These are phyloP conservation scores for Myrmecophaga tridactyla DNA, from an alignment of 2,113 vertebrate species.

Conservation along the genomic window DNA sequence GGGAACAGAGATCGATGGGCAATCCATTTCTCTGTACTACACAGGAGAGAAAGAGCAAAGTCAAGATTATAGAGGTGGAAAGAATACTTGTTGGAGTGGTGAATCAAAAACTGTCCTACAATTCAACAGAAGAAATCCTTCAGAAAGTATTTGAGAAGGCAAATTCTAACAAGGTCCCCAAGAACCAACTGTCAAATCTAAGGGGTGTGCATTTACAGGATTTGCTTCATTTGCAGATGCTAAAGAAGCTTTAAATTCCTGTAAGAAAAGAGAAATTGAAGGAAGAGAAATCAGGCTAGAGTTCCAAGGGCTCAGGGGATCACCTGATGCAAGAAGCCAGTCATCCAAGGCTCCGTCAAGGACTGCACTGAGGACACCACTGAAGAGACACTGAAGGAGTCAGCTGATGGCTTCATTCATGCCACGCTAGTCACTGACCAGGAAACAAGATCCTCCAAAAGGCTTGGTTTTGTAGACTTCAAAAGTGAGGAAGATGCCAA, in stretches of 20 bases:
- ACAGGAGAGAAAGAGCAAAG: constrained; percentile 91
- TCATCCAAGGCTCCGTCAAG: too few relatives aligned
- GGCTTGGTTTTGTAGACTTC: too few relatives aligned
- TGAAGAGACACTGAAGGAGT: too few relatives aligned
- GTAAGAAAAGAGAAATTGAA: not conserved
- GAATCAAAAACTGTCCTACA: constrained; percentile 86
- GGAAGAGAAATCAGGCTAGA: not conserved
- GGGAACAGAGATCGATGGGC: constrained; percentile 89
- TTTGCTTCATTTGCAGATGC: constrained; percentile 89
- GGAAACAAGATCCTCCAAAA: too few relatives aligned
- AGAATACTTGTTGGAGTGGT: not conserved
- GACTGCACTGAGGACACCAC: too few relatives aligned
- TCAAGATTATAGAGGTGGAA: constrained; percentile 63
- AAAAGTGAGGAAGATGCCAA: constrained; percentile 70
- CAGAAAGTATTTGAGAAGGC: constrained; percentile 92
- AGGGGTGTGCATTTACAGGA: constrained; percentile 92
- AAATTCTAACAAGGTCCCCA: constrained; percentile 87
- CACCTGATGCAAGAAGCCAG: too few relatives aligned
- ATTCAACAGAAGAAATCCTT: constrained; percentile 86
- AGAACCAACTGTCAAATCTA: constrained; percentile 88
- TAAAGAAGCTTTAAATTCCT: constrained; percentile 88
- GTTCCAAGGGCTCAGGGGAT: too few relatives aligned
- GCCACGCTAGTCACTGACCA: too few relatives aligned
- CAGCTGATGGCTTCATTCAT: too few relatives aligned
- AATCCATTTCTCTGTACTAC: constrained; percentile 89